These are phyloP conservation scores for Uloborus plumipes DNA, from an alignment of 2,888 invertebrate species.

Conservation along the genomic window DNA sequence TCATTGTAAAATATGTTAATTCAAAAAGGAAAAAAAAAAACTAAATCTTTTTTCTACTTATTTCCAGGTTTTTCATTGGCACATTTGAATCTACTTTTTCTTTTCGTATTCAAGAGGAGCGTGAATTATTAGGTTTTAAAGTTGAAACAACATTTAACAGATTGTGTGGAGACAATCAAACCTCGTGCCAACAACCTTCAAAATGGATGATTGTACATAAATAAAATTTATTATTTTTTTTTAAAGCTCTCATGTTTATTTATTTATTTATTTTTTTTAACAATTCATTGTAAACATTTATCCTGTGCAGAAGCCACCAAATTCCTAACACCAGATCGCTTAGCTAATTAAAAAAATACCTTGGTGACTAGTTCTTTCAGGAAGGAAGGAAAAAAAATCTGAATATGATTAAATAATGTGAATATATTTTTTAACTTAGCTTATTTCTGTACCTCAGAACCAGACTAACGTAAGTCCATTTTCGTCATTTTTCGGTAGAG, in stretches of 20 bases:
- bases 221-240: not conserved
- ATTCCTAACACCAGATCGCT: no score
- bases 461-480: no score
- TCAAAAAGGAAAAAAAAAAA: not conserved
- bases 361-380: no score
- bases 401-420: no score
- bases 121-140: conserved; percentile 92
- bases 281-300: no score
- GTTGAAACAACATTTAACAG: conserved; percentile 88
- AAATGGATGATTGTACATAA: conserved; percentile 52
- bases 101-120: conserved; percentile 95
- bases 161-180: conserved; percentile 79
- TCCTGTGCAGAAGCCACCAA: no score
- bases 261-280: no score
- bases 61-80: conserved; percentile 83
- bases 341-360: no score
- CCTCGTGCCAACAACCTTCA: conserved; percentile 52
- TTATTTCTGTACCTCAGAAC: no score
- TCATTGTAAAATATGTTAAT: not conserved
- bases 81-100: conserved; percentile 96
- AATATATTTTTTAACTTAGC: no score
- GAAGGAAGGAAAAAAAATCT: no score
- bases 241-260: not conserved
- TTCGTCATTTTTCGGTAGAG: no score
- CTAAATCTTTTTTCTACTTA: conserved; percentile 26